Evolutionary conservation across 1,140 invertebrate genomes (phyloP).

Genomic region (Saccostrea glomerata): DNA sequence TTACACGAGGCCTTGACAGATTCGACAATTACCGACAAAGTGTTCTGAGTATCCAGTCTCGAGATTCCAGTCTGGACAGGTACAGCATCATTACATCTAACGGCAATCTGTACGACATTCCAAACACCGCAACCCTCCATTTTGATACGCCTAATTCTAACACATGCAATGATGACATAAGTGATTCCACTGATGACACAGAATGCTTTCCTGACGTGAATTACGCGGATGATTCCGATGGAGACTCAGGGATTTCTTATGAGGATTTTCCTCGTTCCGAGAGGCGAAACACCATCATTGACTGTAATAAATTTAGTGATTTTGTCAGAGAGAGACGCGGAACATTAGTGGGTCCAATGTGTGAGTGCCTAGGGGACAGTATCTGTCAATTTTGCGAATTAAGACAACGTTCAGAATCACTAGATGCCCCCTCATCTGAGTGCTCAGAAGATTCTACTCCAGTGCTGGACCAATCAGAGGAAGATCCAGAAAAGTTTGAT

Average conservation of each 20-base stretch:
- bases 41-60: neutral
- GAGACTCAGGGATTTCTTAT: neutral
- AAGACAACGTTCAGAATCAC: neutral
- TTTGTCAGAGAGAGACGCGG: neutral
- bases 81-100: neutral
- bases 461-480: neutral
- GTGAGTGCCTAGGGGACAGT: slow-evolving; percentile 5
- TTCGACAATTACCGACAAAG: slow-evolving; percentile 15
- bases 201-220: neutral
- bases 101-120: neutral
- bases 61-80: neutral
- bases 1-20: neutral
- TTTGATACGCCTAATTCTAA: neutral
- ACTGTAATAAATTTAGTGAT: neutral
- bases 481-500: neutral
- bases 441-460: neutral
- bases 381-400: slow-evolving; percentile 8
- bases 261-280: neutral
- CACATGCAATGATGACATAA: neutral
- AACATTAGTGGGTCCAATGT: neutral
- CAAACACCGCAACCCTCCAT: slow-evolving; percentile 24
- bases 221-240: slow-evolving; percentile 3
- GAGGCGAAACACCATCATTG: slow-evolving; percentile 15
- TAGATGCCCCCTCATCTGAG: neutral
- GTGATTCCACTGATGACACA: neutral